Conservation (phyloP, 2,888 invertebrate species). For the Epinotia ramella region DNA sequence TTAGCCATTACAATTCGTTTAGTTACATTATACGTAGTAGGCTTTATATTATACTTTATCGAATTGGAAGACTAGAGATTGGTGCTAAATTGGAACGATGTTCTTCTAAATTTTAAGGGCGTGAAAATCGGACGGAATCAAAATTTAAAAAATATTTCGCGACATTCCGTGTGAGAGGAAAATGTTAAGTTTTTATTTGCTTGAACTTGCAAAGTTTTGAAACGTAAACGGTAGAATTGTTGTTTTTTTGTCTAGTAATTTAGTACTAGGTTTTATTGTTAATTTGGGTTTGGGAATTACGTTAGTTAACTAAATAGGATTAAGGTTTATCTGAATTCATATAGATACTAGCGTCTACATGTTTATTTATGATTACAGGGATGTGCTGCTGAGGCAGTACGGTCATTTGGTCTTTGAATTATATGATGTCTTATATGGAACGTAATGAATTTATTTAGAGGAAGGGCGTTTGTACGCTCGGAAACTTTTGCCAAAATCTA, state of each 20-base stretch:
- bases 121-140: constrained; percentile 62
- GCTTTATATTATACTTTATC: constrained; percentile 78
- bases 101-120: constrained; percentile 64
- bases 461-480: constrained; percentile 64
- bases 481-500: constrained; percentile 79
- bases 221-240: constrained; percentile 76
- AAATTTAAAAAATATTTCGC: constrained; percentile 68
- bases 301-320: constrained; percentile 80
- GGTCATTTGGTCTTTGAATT: constrained; percentile 67
- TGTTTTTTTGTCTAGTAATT: constrained; percentile 81
- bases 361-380: constrained; percentile 83
- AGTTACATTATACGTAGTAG: constrained; percentile 70
- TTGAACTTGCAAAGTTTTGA: constrained; percentile 75
- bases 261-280: constrained; percentile 82
- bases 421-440: constrained; percentile 59
- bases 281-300: constrained; percentile 85
- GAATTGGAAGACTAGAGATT: constrained; percentile 84
- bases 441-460: constrained; percentile 71
- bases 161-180: constrained; percentile 77
- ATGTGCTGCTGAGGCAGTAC: constrained; percentile 81
- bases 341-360: constrained; percentile 77
- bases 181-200: constrained; percentile 84
- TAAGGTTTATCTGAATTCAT: constrained; percentile 84
- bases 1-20: constrained; percentile 80
- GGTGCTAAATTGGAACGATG: constrained; percentile 83